Conservation (phyloP, 2,797 vertebrate species). For the Glyptemys insculpta region DNA sequence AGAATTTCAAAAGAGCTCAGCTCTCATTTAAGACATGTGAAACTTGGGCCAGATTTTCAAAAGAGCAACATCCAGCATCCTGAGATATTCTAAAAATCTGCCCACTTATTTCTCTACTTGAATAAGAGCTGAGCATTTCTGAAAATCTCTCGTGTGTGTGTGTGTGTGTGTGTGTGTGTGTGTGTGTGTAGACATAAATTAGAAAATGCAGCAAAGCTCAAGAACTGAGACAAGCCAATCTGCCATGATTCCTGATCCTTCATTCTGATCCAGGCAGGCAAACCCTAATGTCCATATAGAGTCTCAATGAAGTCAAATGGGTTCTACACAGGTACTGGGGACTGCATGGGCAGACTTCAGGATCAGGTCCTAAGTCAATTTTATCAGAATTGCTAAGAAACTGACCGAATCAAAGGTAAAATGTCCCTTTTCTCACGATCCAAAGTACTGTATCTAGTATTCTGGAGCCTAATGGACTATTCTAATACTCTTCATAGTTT, state of each 20-base stretch:
- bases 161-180: background rate
- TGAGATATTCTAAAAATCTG: background rate
- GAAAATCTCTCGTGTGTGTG: background rate
- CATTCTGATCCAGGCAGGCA: background rate
- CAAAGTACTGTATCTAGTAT: background rate
- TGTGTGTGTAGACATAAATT: background rate
- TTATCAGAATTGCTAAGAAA: background rate
- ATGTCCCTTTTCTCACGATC: background rate
- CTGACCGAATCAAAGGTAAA: background rate
- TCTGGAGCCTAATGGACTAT: background rate
- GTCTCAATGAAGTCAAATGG: background rate
- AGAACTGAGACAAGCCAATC: background rate
- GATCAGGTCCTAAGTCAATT: background rate
- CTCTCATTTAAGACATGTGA: background rate
- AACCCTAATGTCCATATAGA: too few species aligned
- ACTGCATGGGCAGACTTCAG: background rate
- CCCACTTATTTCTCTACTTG: background rate
- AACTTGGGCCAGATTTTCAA: background rate
- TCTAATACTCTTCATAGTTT: background rate
- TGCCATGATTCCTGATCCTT: background rate
- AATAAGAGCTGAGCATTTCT: background rate
- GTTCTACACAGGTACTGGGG: background rate
- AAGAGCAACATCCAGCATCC: background rate
- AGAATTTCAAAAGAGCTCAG: background rate
- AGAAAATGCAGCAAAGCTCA: background rate